Percentiles rank a stretch among this genome's conserved stretches.
These are phyloP conservation scores for Drosophila tropicalis DNA, from an alignment of 1,140 invertebrate species.

Conservation along the genomic window DNA sequence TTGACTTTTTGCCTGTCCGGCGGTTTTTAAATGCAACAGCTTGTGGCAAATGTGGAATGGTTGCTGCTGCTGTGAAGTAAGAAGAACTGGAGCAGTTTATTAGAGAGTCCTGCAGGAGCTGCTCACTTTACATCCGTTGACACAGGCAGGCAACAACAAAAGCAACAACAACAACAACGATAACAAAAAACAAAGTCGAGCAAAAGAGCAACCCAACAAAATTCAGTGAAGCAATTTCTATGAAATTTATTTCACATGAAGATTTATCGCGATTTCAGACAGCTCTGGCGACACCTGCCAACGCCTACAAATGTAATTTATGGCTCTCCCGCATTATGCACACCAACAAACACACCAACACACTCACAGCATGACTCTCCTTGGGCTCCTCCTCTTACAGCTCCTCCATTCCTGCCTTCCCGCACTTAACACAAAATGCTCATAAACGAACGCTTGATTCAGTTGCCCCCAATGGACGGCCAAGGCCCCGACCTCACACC, in stretches of 20 bases:
- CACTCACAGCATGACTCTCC: conserved; percentile 43
- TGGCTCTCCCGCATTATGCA: conserved; percentile 80
- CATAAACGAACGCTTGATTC: conserved; percentile 57
- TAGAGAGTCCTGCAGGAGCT: conserved; percentile 66
- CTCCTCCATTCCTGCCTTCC: conserved; percentile 2
- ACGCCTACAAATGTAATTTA: conserved; percentile 84
- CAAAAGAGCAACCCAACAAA: conserved; percentile 74
- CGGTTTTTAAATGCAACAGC: conserved; percentile 75
- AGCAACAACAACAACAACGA: conserved; percentile 22
- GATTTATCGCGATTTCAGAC: conserved; percentile 84
- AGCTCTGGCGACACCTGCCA: conserved; percentile 83
- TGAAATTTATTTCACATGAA: conserved; percentile 84
- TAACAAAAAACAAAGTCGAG: conserved; percentile 52
- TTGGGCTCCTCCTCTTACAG: conserved; percentile 12
- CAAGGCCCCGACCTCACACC: conserved; percentile 29
- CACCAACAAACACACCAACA: conserved; percentile 57
- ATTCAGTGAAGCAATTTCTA: conserved; percentile 83
- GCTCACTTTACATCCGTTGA: conserved; percentile 68
- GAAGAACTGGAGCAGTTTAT: conserved; percentile 52
- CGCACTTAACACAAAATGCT: conserved; percentile 71
- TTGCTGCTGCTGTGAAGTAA: conserved; percentile 37
- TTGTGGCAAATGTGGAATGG: conserved; percentile 49
- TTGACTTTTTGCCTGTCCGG: conserved; percentile 64
- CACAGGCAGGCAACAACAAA: conserved; percentile 26
- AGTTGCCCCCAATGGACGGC: conserved; percentile 26